Evolutionary conservation across 1,140 invertebrate genomes (phyloP).

Genomic region (Drosophila kohkoa): DNA sequence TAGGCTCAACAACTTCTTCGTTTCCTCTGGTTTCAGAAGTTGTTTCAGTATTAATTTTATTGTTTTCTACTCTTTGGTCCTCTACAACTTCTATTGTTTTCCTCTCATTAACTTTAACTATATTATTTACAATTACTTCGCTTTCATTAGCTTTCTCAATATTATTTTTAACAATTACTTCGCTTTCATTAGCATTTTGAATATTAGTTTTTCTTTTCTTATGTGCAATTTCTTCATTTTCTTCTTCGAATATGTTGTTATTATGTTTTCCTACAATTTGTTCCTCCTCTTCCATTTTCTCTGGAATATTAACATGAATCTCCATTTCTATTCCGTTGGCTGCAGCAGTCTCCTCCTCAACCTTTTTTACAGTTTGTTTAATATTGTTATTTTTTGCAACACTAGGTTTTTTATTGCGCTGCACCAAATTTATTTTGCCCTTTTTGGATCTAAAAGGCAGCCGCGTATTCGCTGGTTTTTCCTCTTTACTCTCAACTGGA

Average conservation of each 20-base stretch:
- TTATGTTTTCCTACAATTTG: neutral
- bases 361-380: neutral
- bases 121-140: neutral
- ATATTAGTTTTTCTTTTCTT: neutral
- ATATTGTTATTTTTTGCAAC: constrained; percentile 8
- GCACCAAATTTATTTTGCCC: constrained; percentile 74
- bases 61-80: neutral
- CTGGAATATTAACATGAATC: neutral
- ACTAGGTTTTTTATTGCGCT: constrained; percentile 54
- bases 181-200: neutral
- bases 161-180: neutral
- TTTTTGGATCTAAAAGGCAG: constrained; percentile 56
- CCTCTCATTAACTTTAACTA: neutral
- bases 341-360: neutral
- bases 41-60: neutral
- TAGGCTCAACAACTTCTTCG: neutral
- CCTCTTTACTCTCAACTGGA: constrained; percentile 8
- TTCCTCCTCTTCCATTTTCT: neutral
- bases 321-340: neutral
- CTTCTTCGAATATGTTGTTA: neutral
- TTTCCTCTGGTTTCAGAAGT: neutral
- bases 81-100: neutral
- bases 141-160: neutral
- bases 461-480: constrained; percentile 9
- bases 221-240: neutral